Conservation (phyloP, 2,797 vertebrate species). For the Argyrosomus regius region DNA sequence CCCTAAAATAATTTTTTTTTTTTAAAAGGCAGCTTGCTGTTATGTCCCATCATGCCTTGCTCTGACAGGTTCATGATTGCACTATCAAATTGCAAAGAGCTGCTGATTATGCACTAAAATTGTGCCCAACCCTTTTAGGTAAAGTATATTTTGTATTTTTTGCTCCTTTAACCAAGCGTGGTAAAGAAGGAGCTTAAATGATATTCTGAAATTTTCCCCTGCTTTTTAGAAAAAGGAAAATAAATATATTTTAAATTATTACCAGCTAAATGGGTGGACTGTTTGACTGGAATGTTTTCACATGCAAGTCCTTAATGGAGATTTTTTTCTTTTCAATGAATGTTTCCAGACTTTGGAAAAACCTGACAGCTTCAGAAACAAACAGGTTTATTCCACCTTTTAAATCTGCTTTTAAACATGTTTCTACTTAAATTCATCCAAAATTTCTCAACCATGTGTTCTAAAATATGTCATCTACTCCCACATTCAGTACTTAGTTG, state of each 20-base stretch:
- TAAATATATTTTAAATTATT: neutral
- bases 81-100: neutral
- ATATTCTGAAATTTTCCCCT: neutral
- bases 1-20: no score
- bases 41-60: constrained; percentile 40
- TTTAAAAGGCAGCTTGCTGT: constrained; percentile 27
- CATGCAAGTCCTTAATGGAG: neutral
- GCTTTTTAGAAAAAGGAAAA: neutral
- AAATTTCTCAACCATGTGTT: no score
- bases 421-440: neutral
- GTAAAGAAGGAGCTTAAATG: neutral
- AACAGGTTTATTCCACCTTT: neutral
- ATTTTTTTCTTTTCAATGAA: neutral
- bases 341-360: neutral
- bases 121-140: neutral
- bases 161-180: neutral
- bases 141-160: neutral
- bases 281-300: neutral
- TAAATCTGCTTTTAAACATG: neutral
- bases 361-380: no score
- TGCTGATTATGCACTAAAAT: neutral
- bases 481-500: neutral
- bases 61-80: neutral
- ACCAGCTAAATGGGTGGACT: no score
- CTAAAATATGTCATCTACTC: neutral